Evolutionary conservation across 2,797 vertebrate genomes (phyloP), one percentile per base, ranked within the genome.

Genomic region (Cetoscarus ocellatus): DNA sequence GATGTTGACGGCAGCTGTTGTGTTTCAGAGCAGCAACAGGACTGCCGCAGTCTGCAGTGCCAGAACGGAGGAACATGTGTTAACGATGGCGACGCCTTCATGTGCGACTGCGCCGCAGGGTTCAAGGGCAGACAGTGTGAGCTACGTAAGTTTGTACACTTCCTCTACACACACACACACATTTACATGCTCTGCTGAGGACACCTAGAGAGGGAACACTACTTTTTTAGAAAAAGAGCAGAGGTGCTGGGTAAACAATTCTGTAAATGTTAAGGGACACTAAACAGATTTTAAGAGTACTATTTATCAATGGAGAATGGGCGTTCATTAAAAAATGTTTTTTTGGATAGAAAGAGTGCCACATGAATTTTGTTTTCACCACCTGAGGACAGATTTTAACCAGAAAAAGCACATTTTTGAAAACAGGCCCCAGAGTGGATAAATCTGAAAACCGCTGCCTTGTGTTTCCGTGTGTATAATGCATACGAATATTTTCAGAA

Each of bases 91-190:
- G 79, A 91, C 42, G 69, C 92, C 73, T 95, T 91, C 85, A 71
- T 85, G 86, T 99, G 97, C 45, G 89, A 96, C 90, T 99, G 97
- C 63, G 73, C 77, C 39, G 78, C 82, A 0, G 95, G 96, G 3
- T 99, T 96, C 94, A 98, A 96, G 88, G 97, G 97, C 87, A 93
- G 90, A 61, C 91, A 92, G 88, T 99, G 97, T 61, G 95, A 98
- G 91, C 92, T 99, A 18, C 94, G 97, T 98, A 89, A 96, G 96
- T 96, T 65, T 55, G 51, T 55, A 40, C 51, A 53, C 18, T n/a
- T 66, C 56, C 61, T 72, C 54, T 59, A 19, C 66, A 75, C 47
- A 51, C 17, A 17, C n/a, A n/a, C 47, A 45, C 54, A 67, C 42
- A 51, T 19, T 51, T 6, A 43, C 19, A 64, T 12, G 7, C 8